Evolutionary conservation across 2,797 vertebrate species (phyloP).

Genomic region (Lepilemur ruficaudatus): DNA sequence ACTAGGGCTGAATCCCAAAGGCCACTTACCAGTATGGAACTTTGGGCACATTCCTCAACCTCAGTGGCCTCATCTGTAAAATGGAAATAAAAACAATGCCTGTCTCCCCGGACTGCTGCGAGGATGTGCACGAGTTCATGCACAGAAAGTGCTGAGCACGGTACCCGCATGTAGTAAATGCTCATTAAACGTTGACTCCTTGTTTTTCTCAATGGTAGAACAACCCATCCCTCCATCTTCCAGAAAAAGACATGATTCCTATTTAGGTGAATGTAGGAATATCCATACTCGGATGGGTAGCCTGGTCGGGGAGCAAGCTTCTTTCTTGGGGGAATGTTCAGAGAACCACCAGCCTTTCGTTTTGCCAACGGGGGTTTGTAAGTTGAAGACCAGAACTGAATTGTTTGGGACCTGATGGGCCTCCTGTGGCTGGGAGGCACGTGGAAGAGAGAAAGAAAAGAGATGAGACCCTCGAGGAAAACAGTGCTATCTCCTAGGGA

Average conservation of each 20-base stretch:
- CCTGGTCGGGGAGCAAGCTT: too few relatives aligned
- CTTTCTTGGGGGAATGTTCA: neutral
- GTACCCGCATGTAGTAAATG: neutral
- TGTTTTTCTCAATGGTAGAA: neutral
- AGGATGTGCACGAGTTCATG: neutral
- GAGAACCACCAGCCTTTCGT: neutral
- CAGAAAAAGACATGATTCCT: neutral
- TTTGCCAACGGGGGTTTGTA: neutral
- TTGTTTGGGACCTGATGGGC: neutral
- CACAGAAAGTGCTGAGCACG: neutral
- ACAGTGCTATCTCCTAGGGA: too few relatives aligned
- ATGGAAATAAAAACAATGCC: neutral
- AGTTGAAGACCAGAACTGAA: neutral
- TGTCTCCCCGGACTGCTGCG: neutral
- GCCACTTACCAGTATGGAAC: neutral
- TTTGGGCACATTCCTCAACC: neutral
- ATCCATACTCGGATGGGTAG: neutral
- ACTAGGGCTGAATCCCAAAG: neutral
- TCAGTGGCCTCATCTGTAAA: neutral
- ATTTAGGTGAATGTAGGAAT: neutral
- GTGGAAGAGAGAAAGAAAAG: neutral
- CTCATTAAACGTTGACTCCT: neutral
- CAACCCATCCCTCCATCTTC: neutral
- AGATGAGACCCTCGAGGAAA: neutral
- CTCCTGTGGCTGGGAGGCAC: neutral